These are phyloP conservation scores for Notarius quadriscutis DNA, from an alignment of 2,113 vertebrate genomes.

Conservation along the genomic window DNA sequence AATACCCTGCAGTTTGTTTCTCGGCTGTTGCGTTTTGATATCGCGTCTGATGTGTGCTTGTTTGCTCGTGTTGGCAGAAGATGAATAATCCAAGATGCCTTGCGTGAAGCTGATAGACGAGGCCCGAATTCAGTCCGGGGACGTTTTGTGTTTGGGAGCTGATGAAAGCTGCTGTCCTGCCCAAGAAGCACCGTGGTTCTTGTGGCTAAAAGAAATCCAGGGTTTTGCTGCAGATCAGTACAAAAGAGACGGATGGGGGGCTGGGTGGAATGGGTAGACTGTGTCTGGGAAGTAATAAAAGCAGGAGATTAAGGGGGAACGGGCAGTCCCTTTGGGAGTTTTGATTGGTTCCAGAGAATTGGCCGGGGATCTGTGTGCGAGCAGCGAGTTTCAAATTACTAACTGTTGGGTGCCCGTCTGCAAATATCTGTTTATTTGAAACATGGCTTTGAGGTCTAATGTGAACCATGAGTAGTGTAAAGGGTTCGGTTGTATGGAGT, in stretches of 20 bases:
- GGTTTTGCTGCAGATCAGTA: constrained; percentile 74
- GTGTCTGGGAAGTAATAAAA: constrained; percentile 84
- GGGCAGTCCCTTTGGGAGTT: constrained; percentile 77
- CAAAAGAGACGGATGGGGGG: constrained; percentile 76
- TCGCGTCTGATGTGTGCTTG: not conserved
- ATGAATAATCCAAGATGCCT: not conserved
- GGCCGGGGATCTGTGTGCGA: constrained; percentile 69
- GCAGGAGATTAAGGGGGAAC: constrained; percentile 76
- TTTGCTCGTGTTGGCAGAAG: not conserved
- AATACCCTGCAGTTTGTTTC: not conserved
- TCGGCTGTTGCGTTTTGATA: not conserved
- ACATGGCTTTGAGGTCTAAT: constrained; percentile 64
- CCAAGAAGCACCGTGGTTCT: constrained; percentile 68
- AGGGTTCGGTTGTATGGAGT: constrained; percentile 19
- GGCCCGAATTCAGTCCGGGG: constrained; percentile 51
- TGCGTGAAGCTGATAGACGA: constrained; percentile 4
- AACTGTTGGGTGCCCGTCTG: constrained; percentile 73
- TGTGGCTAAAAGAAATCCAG: constrained; percentile 66
- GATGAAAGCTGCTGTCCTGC: constrained; percentile 72
- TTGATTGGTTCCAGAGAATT: constrained; percentile 80
- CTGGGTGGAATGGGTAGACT: constrained; percentile 72
- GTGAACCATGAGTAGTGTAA: constrained; percentile 30
- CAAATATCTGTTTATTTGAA: constrained; percentile 75
- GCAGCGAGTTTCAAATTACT: constrained; percentile 74
- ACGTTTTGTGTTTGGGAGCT: constrained; percentile 65